Conservation (phyloP, 2,888 invertebrate genomes). For the Lepidochrysops patricia region DNA sequence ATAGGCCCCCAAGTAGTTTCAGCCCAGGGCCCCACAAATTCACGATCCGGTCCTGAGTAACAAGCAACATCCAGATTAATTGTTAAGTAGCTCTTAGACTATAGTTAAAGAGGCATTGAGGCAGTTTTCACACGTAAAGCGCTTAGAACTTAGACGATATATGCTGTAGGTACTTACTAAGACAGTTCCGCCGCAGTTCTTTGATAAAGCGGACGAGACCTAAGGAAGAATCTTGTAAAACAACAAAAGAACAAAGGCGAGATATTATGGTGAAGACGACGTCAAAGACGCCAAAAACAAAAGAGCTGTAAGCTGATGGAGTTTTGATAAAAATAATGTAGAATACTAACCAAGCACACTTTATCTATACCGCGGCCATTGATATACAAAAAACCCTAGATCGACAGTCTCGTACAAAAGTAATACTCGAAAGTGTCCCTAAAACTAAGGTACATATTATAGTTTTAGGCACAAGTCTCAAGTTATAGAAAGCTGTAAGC, state of each 20-base stretch:
- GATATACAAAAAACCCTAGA: too few species aligned
- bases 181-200: not conserved
- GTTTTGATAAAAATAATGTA: not conserved
- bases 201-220: not conserved
- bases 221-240: not conserved
- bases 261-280: not conserved
- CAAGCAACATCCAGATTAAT: too few species aligned
- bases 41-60: too few species aligned
- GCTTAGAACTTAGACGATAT: not conserved
- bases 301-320: not conserved
- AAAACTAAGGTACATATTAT: too few species aligned
- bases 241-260: not conserved
- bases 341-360: too few species aligned
- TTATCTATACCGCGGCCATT: too few species aligned
- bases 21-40: too few species aligned
- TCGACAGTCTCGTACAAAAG: too few species aligned
- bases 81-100: not conserved
- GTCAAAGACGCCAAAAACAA: constrained; percentile 1
- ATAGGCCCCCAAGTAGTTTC: too few species aligned
- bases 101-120: not conserved
- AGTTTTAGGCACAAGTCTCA: too few species aligned
- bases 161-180: not conserved
- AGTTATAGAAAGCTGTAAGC: too few species aligned
- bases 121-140: not conserved
- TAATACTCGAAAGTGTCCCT: too few species aligned